Evolutionary conservation across 2,113 vertebrate species (phyloP).

Genomic region (Beaufortia kweichowensis): DNA sequence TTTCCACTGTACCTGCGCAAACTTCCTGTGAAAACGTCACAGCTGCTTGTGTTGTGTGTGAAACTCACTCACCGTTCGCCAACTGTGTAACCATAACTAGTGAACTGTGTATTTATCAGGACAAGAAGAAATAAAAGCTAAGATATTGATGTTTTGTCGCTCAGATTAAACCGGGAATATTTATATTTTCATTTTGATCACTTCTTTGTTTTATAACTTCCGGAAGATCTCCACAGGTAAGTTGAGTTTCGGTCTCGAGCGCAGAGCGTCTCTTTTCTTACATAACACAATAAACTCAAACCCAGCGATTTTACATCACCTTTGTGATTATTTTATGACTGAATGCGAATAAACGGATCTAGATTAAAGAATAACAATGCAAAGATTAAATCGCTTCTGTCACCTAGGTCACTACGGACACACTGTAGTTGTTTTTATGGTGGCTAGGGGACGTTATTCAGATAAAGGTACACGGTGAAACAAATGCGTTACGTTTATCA

Average conservation of each 20-base stretch:
- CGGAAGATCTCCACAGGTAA: conserved; percentile 73
- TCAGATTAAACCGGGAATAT: not conserved
- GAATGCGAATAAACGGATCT: not conserved
- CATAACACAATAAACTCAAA: not conserved
- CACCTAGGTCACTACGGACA: conserved; percentile 9
- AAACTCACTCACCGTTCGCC: conserved; percentile 62
- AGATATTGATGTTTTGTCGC: not conserved
- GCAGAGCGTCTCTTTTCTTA: not conserved
- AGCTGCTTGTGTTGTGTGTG: conserved; percentile 45
- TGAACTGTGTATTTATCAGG: not conserved
- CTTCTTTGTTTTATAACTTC: conserved; percentile 71
- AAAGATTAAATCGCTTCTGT: not conserved
- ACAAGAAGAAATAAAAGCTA: not conserved
- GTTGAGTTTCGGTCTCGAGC: conserved; percentile 66
- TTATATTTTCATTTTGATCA: not conserved
- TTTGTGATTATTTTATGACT: not conserved
- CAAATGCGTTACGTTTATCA: not conserved
- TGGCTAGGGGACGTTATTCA: not conserved
- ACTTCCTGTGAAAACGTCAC: conserved; percentile 62
- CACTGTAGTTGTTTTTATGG: not conserved
- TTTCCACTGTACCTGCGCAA: conserved; percentile 60
- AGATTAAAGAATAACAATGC: not conserved
- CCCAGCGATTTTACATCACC: not conserved
- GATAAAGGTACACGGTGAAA: no score
- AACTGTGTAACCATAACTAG: conserved; percentile 57